Percentiles rank a stretch among this genome's conserved stretches.
These are phyloP conservation scores for Oopsacas minuta DNA, from an alignment of 37 sponge, comb jelly and placozoan species.

Conservation along the genomic window DNA sequence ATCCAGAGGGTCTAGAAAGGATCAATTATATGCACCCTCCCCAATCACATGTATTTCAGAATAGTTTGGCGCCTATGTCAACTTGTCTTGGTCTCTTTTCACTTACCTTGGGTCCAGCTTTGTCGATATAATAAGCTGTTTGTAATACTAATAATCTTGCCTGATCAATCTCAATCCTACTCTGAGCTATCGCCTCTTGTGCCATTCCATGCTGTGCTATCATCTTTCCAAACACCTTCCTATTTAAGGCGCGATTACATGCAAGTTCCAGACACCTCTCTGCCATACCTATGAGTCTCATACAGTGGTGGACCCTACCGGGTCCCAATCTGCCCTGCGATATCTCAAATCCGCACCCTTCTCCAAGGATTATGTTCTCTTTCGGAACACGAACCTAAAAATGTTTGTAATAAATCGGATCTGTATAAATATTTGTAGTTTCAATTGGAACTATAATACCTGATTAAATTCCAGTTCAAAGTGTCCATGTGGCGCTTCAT, in stretches of 20 bases:
- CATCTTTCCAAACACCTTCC: conserved; percentile 54
- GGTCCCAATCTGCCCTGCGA: conserved; percentile 88
- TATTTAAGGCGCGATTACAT: conserved; percentile 32
- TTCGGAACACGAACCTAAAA: conserved; percentile 47
- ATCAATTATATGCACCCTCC: too few species aligned
- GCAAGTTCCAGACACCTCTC: conserved; percentile 65
- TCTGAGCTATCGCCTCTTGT: conserved; percentile 53
- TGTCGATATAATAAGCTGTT: conserved; percentile 66
- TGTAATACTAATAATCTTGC: conserved; percentile 56
- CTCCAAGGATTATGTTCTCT: conserved; percentile 58
- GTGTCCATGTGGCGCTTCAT: conserved; percentile 81
- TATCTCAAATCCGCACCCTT: conserved; percentile 90
- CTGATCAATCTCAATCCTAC: conserved; percentile 75
- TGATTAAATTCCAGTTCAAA: conserved; percentile 60
- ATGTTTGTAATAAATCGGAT: neutral
- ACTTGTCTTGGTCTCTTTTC: neutral
- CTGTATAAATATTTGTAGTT: neutral
- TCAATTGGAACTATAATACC: conserved; percentile 26
- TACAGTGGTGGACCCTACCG: conserved; percentile 87
- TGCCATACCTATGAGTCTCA: conserved; percentile 71
- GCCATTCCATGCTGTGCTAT: conserved; percentile 48
- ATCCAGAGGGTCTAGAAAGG: too few species aligned
- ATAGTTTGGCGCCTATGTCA: neutral
- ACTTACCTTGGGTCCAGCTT: conserved; percentile 28
- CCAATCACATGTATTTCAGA: too few species aligned